These are phyloP conservation scores for Petromus typicus DNA, from an alignment of 2,113 vertebrate genomes.

Conservation along the genomic window DNA sequence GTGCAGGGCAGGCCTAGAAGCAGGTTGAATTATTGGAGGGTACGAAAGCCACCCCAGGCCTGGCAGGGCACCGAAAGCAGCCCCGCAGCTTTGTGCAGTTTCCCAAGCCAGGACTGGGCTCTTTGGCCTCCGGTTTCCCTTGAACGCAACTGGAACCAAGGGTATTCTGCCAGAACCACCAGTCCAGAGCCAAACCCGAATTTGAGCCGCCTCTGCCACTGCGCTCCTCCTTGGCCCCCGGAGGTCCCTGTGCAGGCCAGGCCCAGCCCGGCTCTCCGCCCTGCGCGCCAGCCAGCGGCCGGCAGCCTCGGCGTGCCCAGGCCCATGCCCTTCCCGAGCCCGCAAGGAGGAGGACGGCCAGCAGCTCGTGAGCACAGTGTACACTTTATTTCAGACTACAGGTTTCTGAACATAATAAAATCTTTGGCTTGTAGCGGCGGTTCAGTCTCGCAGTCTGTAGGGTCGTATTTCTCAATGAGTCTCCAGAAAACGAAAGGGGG, in stretches of 20 bases:
- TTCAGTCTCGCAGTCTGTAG: conserved; percentile 90
- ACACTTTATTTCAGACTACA: conserved; percentile 98
- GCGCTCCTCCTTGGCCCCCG: no score
- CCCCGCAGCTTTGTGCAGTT: background rate
- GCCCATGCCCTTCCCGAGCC: background rate
- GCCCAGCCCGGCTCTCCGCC: background rate
- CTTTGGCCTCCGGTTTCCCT: background rate
- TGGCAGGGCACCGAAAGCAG: fast-evolving
- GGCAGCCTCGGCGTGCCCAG: background rate
- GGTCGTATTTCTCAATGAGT: conserved; percentile 80
- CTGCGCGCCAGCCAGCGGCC: no score
- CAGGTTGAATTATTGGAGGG: background rate
- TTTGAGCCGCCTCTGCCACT: background rate
- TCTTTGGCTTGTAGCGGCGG: conserved; percentile 99
- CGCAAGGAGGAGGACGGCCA: conserved; percentile 64
- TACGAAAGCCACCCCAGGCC: background rate
- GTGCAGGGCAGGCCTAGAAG: background rate
- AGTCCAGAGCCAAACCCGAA: background rate
- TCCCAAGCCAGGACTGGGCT: background rate
- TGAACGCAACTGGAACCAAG: background rate
- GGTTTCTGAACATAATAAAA: conserved; percentile 98
- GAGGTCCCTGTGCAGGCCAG: background rate
- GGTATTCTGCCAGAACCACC: background rate
- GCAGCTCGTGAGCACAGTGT: conserved; percentile 89
- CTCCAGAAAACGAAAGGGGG: conserved; percentile 62